These are phyloP conservation scores for Mamestra configurata DNA, from an alignment of 1,140 invertebrate genomes.

Conservation along the genomic window DNA sequence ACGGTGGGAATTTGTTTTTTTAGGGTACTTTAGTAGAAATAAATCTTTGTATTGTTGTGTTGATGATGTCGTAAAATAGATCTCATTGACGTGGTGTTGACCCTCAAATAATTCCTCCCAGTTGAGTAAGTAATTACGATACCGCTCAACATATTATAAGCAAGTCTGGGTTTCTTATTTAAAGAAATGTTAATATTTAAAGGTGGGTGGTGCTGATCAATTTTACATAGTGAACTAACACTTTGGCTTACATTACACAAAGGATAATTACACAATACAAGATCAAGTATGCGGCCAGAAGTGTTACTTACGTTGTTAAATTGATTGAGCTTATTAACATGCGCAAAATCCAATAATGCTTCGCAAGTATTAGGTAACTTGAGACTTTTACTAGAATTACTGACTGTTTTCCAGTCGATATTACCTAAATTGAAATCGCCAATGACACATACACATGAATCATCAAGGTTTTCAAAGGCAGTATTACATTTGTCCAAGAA, in stretches of 20 bases:
- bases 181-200: not conserved
- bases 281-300: not conserved
- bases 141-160: not conserved
- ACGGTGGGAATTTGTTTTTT: not conserved
- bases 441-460: not conserved
- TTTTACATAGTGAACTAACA: not conserved
- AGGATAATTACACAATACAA: not conserved
- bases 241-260: not conserved
- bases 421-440: too few species aligned
- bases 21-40: not conserved
- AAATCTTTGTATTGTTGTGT: not conserved
- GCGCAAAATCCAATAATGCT: too few species aligned
- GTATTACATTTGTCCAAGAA: constrained; percentile 21
- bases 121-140: not conserved
- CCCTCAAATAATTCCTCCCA: constrained; percentile 7
- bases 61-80: not conserved
- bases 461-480: constrained; percentile 17
- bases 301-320: not conserved
- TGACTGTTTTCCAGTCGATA: too few species aligned
- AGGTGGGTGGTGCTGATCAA: not conserved
- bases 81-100: not conserved
- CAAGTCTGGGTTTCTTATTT: not conserved
- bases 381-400: too few species aligned
- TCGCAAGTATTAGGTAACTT: too few species aligned
- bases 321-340: too few species aligned